phyloP scores from a whole-genome alignment of 2,888 invertebrate species.

The Entomobrya proxima region DNA sequence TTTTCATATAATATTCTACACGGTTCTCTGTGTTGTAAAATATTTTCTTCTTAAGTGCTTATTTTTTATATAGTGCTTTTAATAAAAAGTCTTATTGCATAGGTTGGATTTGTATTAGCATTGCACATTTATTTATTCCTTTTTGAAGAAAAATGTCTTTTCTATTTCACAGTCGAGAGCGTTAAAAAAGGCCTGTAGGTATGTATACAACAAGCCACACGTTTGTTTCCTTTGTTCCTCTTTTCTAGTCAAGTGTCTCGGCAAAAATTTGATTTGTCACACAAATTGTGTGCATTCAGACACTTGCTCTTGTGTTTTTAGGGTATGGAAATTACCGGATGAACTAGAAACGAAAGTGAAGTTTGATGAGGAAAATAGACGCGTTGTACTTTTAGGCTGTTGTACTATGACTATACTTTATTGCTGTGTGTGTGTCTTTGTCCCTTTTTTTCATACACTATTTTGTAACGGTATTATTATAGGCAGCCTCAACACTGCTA shows the following conservation, averaged over 20 bases:
- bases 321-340: constrained; percentile 50
- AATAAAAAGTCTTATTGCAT: background rate
- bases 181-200: too few relatives aligned
- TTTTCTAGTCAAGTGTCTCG: background rate
- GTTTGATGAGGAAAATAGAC: constrained; percentile 23
- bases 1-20: too few relatives aligned
- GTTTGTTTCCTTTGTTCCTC: constrained; percentile 26
- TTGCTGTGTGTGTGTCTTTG: background rate
- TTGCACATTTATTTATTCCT: constrained; percentile 19
- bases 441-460: background rate
- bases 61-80: background rate
- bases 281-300: constrained; percentile 52
- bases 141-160: background rate
- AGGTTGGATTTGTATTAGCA: background rate
- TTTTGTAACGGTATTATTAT: too few relatives aligned
- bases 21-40: background rate
- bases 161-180: background rate
- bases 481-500: too few relatives aligned
- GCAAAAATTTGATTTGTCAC: constrained; percentile 48
- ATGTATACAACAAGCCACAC: too few relatives aligned
- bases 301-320: constrained; percentile 5
- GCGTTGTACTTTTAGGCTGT: background rate
- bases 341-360: constrained; percentile 42
- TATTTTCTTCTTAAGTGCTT: background rate
- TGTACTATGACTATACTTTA: background rate